Evolutionary conservation across 37 sponge, comb jelly and placozoan genomes (phyloP).

Genomic region (Axinella damicornis): DNA sequence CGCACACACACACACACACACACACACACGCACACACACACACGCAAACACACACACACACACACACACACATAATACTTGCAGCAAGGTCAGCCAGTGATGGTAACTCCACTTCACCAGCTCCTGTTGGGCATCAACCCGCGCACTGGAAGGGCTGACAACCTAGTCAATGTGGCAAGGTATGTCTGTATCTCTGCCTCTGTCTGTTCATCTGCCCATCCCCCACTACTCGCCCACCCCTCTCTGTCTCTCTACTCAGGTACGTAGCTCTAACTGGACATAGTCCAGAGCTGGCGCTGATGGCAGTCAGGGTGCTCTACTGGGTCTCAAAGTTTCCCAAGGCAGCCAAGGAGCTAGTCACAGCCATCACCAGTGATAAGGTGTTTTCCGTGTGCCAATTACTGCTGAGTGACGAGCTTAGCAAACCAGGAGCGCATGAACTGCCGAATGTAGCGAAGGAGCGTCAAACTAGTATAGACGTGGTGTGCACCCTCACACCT

Average conservation of each 20-base stretch:
- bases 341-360: constrained; percentile 46
- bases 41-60: no score
- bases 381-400: no score
- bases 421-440: no score
- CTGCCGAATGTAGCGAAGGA: no score
- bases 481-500: no score
- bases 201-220: no score
- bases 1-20: no score
- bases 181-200: constrained; percentile 36
- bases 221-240: no score
- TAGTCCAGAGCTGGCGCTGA: constrained; percentile 79
- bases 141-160: constrained; percentile 76
- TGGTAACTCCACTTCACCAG: constrained; percentile 79
- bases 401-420: no score
- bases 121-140: constrained; percentile 90
- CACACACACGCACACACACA: no score
- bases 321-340: constrained; percentile 48
- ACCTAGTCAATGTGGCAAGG: constrained; percentile 88
- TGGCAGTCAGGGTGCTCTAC: constrained; percentile 79
- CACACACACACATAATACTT: no score
- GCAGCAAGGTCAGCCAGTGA: constrained; percentile 19
- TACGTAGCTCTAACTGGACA: constrained; percentile 67
- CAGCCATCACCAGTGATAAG: constrained; percentile 54
- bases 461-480: no score
- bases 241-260: constrained; percentile 37